These are phyloP conservation scores for Acromyrmex echinatior DNA, from an alignment of 1,140 invertebrate species.

Conservation along the genomic window DNA sequence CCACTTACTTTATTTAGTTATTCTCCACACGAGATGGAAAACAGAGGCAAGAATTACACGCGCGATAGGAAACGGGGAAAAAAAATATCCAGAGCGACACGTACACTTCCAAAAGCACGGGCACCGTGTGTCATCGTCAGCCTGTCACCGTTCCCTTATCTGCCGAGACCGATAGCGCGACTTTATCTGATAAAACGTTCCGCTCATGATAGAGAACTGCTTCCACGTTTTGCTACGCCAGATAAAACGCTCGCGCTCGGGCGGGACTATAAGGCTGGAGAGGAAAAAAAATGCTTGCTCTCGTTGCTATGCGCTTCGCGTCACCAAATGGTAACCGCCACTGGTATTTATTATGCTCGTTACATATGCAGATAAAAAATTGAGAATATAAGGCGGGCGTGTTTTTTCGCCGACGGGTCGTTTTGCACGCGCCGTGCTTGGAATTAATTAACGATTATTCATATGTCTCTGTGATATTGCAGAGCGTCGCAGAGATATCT, in stretches of 20 bases:
- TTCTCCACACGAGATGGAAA: slow-evolving; percentile 19
- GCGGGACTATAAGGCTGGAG: neutral
- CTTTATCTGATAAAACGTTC: slow-evolving; percentile 79
- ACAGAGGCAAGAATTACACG: slow-evolving; percentile 61
- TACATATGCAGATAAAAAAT: slow-evolving; percentile 33
- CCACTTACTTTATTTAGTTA: slow-evolving; percentile 40
- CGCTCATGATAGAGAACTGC: slow-evolving; percentile 65
- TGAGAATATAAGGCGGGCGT: slow-evolving; percentile 31
- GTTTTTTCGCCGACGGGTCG: slow-evolving; percentile 28
- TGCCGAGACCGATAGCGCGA: slow-evolving; percentile 76
- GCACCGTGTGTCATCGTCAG: slow-evolving; percentile 71
- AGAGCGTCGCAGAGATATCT: slow-evolving; percentile 24
- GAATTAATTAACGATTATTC: slow-evolving; percentile 63
- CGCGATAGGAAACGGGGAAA: slow-evolving; percentile 33
- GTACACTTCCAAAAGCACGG: slow-evolving; percentile 65
- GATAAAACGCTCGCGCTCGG: slow-evolving; percentile 42
- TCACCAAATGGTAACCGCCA: slow-evolving; percentile 55
- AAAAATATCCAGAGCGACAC: slow-evolving; percentile 71
- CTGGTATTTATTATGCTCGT: slow-evolving; percentile 59
- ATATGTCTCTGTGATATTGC: neutral
- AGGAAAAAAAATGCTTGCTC: slow-evolving; percentile 7
- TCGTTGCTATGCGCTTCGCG: slow-evolving; percentile 69
- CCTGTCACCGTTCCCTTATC: slow-evolving; percentile 77
- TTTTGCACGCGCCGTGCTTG: slow-evolving; percentile 3
- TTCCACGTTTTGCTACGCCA: slow-evolving; percentile 40